Conservation (phyloP, 2,797 vertebrate species). For the Argyrosomus regius region DNA sequence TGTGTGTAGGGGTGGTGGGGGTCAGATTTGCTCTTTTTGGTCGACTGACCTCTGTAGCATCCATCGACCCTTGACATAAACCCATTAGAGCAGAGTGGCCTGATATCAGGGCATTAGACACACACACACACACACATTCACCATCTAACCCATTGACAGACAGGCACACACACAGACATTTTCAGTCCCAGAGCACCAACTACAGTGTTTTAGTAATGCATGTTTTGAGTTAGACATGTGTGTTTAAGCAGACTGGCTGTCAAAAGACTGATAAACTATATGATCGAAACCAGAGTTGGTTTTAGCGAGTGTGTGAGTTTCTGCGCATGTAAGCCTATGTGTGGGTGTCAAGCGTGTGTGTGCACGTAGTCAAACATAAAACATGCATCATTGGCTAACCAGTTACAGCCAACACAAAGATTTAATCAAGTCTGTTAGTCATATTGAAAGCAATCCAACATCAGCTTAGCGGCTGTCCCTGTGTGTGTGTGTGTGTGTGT, state of each 20-base stretch:
- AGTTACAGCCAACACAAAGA: conserved; percentile 64
- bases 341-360: conserved; percentile 39
- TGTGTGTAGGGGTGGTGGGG: conserved; percentile 19
- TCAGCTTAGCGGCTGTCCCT: conserved; percentile 42
- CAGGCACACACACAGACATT: conserved; percentile 23
- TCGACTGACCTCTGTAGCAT: conserved; percentile 65
- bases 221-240: conserved; percentile 68
- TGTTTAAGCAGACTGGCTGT: conserved; percentile 64
- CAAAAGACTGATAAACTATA: conserved; percentile 64
- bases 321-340: conserved; percentile 1
- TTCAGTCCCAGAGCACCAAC: conserved; percentile 35
- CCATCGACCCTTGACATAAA: conserved; percentile 80
- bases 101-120: conserved; percentile 51
- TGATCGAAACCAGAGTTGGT: conserved; percentile 57
- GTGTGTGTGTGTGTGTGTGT: conserved; percentile 32
- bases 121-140: conserved; percentile 17
- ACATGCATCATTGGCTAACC: conserved; percentile 52
- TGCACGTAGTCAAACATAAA: conserved; percentile 58
- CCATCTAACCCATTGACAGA: conserved; percentile 11
- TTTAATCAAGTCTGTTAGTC: conserved; percentile 59
- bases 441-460: conserved; percentile 61
- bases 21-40: conserved; percentile 70
- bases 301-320: conserved; percentile 15
- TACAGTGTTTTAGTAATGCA: conserved; percentile 52
- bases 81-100: conserved; percentile 76